phyloP scores from a whole-genome alignment of 2,113 vertebrate species.

The Sula dactylatra region DNA sequence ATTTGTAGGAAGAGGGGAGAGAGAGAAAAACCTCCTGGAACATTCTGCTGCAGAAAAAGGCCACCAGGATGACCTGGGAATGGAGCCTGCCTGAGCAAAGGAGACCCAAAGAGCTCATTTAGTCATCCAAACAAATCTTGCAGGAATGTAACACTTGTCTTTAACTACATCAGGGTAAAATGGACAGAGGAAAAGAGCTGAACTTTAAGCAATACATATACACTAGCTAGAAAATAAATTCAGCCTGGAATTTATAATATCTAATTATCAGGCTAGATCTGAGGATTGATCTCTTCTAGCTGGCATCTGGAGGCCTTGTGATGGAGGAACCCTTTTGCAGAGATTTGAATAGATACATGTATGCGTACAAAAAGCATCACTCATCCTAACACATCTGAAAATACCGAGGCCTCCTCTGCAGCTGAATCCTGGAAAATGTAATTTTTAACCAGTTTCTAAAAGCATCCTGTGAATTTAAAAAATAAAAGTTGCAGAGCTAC shows the following conservation, averaged over 20 bases:
- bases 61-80: not conserved
- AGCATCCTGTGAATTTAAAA: not conserved
- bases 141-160: not conserved
- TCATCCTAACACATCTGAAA: conserved; percentile 17
- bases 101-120: not conserved
- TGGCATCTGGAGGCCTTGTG: not conserved
- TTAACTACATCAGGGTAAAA: not conserved
- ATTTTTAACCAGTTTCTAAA: not conserved
- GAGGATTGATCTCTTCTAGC: not conserved
- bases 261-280: not conserved
- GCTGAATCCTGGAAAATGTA: not conserved
- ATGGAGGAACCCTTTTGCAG: not conserved
- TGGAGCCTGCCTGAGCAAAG: not conserved
- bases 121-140: not conserved
- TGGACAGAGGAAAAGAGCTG: not conserved
- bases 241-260: not conserved
- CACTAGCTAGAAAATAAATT: not conserved
- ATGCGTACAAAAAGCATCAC: not conserved
- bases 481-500: not conserved
- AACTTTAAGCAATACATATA: not conserved
- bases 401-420: not conserved
- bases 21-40: not conserved
- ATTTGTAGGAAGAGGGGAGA: not conserved
- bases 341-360: not conserved
- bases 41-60: not conserved